Evolutionary conservation across 2,113 vertebrate species (phyloP).

Genomic region (Propithecus coquereli): DNA sequence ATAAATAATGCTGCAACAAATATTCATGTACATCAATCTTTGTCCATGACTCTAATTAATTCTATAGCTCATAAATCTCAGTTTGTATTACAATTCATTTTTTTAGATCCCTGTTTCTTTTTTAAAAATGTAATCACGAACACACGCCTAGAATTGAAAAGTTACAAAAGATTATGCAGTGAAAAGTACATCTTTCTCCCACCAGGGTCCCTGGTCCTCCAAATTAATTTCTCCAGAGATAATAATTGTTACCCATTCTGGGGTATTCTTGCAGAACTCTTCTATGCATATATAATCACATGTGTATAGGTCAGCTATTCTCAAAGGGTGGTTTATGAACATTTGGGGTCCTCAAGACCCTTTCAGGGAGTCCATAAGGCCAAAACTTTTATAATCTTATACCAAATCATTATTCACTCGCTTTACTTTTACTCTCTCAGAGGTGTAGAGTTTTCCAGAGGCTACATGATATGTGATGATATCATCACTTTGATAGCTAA

Average conservation of each 20-base stretch:
- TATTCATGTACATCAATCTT: slow-evolving; percentile 58
- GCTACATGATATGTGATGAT: neutral
- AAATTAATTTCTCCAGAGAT: neutral
- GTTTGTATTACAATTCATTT: slow-evolving; percentile 52
- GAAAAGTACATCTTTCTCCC: neutral
- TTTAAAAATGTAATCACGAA: slow-evolving; percentile 30
- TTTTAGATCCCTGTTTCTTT: slow-evolving; percentile 36
- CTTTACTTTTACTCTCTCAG: neutral
- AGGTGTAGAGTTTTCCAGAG: neutral
- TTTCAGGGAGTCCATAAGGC: neutral
- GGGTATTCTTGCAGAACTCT: neutral
- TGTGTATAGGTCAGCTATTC: neutral
- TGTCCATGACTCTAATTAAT: slow-evolving; percentile 57
- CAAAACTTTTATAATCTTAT: neutral
- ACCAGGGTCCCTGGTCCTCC: neutral
- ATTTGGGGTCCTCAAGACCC: neutral
- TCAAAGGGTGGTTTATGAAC: neutral
- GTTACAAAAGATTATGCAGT: neutral
- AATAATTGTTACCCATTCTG: neutral
- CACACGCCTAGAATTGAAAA: slow-evolving; percentile 38
- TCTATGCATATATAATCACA: neutral
- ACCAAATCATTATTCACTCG: neutral
- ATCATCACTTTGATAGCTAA: neutral
- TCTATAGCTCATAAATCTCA: slow-evolving; percentile 59
- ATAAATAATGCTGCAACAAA: slow-evolving; percentile 53